A percentile compares a stretch with the other conserved stretches of the same genome.
These are phyloP conservation scores for Dallia pectoralis DNA, from an alignment of 2,797 vertebrate species.

Conservation along the genomic window DNA sequence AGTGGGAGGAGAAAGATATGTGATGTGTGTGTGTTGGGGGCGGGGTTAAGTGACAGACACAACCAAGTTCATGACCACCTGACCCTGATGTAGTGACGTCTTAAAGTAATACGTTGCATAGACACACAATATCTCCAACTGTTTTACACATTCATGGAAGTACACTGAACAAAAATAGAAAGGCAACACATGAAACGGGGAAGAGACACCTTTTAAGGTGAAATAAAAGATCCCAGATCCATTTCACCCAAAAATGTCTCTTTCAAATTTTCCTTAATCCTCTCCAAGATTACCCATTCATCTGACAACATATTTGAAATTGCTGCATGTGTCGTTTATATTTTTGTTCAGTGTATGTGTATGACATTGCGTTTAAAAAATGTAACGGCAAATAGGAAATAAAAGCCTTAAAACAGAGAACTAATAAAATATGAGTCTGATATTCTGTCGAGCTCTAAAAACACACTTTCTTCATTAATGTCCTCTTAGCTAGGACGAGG, in stretches of 20 bases:
- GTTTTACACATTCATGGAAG: background rate
- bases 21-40: background rate
- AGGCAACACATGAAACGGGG: too few species aligned
- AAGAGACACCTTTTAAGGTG: too few species aligned
- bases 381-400: background rate
- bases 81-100: background rate
- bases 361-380: background rate
- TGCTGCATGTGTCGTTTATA: too few species aligned
- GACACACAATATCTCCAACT: background rate
- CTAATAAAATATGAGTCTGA: background rate
- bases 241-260: too few species aligned
- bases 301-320: too few species aligned
- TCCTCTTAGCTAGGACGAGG: too few species aligned
- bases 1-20: constrained; percentile 20
- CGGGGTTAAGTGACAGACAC: background rate
- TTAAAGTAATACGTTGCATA: background rate
- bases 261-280: too few species aligned
- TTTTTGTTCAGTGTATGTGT: background rate
- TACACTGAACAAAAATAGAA: too few species aligned
- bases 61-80: background rate
- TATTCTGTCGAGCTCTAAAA: background rate
- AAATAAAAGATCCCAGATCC: too few species aligned
- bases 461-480: too few species aligned
- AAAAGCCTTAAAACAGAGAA: background rate
- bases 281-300: too few species aligned